phyloP scores from a whole-genome alignment of 2,888 invertebrate genomes.

The Lamproptera curius region DNA sequence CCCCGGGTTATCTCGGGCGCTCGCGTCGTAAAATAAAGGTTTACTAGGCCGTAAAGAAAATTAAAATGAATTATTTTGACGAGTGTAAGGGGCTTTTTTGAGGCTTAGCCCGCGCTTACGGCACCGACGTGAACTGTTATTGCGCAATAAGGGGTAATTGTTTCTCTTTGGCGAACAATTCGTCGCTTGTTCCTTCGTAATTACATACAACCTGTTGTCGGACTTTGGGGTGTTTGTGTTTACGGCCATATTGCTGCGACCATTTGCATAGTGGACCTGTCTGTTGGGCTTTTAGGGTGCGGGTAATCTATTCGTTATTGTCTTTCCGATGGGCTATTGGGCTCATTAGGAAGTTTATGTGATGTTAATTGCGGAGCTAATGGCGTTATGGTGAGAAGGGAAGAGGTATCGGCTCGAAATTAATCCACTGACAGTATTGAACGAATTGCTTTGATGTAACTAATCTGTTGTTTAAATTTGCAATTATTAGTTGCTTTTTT shows the following conservation, averaged over 20 bases:
- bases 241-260: slow-evolving; percentile 4
- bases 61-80: slow-evolving; percentile 79
- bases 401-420: too few relatives aligned
- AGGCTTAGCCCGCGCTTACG: slow-evolving; percentile 44
- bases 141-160: slow-evolving; percentile 59
- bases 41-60: slow-evolving; percentile 77
- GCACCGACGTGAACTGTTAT: slow-evolving; percentile 62
- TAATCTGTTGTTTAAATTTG: too few relatives aligned
- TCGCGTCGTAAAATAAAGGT: slow-evolving; percentile 75
- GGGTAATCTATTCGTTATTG: neutral
- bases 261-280: too few relatives aligned
- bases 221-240: slow-evolving; percentile 26
- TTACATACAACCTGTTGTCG: slow-evolving; percentile 39
- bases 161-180: slow-evolving; percentile 49
- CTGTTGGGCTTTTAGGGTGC: too few relatives aligned
- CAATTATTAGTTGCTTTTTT: too few relatives aligned
- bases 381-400: neutral
- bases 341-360: neutral
- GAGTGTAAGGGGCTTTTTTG: slow-evolving; percentile 60
- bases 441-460: neutral
- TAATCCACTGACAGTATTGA: neutral
- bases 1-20: slow-evolving; percentile 70
- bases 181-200: slow-evolving; percentile 40
- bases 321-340: neutral
- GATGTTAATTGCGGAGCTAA: neutral